Base-by-base conservation (phyloP, 2,888 invertebrate species). In the Melangyna quadrimaculata region DNA sequence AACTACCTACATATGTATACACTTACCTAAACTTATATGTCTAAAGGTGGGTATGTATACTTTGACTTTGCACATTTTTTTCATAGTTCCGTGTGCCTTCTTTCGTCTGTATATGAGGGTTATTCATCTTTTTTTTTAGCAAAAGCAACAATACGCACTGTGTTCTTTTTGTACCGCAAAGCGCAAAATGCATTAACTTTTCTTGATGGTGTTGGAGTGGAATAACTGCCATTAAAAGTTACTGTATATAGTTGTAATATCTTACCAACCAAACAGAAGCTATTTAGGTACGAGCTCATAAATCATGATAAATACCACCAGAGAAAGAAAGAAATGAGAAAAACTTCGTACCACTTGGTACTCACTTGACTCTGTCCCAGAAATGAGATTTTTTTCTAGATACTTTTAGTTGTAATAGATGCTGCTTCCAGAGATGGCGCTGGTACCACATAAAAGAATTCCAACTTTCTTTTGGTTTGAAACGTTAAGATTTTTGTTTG, bases 141-240 rank as follows among this genome's bases (percentile, higher is more conserved):
- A n/a, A n/a, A n/a, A 14, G n/a, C 37, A 55, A 69, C 59, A 80
- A 79, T 74, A 35, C 67, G 17, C 61, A 61, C 45, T 48, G 32
- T 59, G 40, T 61, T 78, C 29, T 9, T 12, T 32, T 27, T 40
- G 12, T 19, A 48, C 10, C 32, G 22, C 40, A 14, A 45, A 45
- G n/a, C 32, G 22, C 40, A 14, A 45, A 45, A 24, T 35, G 14
- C 69, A 7, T 12, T 24, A 59, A 48, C 59, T 24, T 40, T 32
- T 72, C n/a, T 19, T 32, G 48, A n/a, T 40, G 45, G 17, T 27
- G 45, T 65, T 37, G 32, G 53, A 53, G 24, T 24, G 45, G n/a
- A 61, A 43, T 45, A 8, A 29, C n/a, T 27, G 32, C 22, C 61
- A 43, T 43, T 35, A 24, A 40, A 59, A 59, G 59, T 40, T 59